Base-by-base conservation (phyloP, 2,888 invertebrate species). In the Myopa testacea region DNA sequence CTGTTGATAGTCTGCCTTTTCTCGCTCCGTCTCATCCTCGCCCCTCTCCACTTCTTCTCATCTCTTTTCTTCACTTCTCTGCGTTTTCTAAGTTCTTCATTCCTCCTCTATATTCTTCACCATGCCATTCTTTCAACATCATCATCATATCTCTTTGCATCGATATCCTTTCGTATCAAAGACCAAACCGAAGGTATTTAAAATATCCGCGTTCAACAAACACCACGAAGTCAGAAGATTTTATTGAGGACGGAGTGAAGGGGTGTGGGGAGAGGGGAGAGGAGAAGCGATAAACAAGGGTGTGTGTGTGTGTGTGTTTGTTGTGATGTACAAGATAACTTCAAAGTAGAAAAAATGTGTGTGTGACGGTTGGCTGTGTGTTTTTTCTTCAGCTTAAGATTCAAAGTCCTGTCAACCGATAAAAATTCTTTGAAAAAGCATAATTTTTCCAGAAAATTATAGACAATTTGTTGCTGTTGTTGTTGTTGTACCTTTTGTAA, bases 401-500 rank as follows among this genome's bases (percentile, higher is more conserved):
- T 75, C 68, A 69, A 69, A 75, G 69, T 68, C 60, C 40, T 58
- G 75, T 75, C 68, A 68, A 26, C 75, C 34, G 60, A 40, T 16
- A 26, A 75, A 34, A 19, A 58, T 75, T 69, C 67, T 75, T 65
- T 75, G 3, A 69, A 69, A 38, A 69, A 69, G 50, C 60, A 72
- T 60, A 14, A 7, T 65, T 37, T 65, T 65, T 34, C 65, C 65
- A 10, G 26, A 34, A 65, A 65, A 65, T 37, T 10, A 38, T 6
- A 38, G 37, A 65, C 65, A 34, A 55, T 55, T 55, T 34, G 60
- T 16, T 60, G 60, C 6, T 60, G 60, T 60, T 60, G 16, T 60
- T 26, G 37, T 58, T 37, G 14, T 60, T 72, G 34, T n/a, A 12
- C 38, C 10, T 52, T 26, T 26, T 1, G 26, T 26, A 26, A 4